Evolutionary conservation across 1,140 invertebrate genomes (phyloP), one percentile per base, ranked within the genome.

Genomic region (Capitella teleta): DNA sequence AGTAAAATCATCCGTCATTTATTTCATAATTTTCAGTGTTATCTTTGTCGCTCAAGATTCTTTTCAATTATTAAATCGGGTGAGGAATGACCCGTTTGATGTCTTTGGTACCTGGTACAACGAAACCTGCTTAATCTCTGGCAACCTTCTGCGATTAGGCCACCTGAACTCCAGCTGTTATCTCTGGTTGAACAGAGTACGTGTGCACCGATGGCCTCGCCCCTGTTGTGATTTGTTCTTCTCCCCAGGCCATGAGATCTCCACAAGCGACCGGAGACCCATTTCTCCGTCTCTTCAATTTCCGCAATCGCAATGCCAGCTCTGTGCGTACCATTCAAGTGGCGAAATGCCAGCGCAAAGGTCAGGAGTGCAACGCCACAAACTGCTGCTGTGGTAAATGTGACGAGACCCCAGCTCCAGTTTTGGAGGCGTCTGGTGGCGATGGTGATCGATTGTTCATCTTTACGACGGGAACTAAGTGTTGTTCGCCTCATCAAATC

Each of bases 41-140:
- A 37, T 52, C 19, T 40, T 47, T 52, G 28, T 34, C 44, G 28
- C 64, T 67, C 43, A 55, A 80, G 81, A 77, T 66, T 76, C 77
- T 16, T 87, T 86, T 61, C 69, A 80, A 58, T 72, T 89, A 10
- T 83, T 87, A 61, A 87, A 86, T 60, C 74, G 86, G 47, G 82
- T 89, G 5, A 76, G 81, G 21, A 90, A 88, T 72, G 86, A 87
- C 55, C 87, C 87, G 0, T 89, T 87, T 61, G 86, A 90, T 68
- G 84, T 89, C 56, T 89, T 89, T 73, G 87, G 87, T 16, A 84
- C 85, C 32, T 91, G 87, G 87, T 89, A 86, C 60, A 86, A 83
- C 62, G 85, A 89, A 60, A 78, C 79, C 56, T 83, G 87, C 68
- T 72, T 90, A 4, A 64, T 91, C 37, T 88, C 86, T 19, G 86